Conservation (phyloP, 2,888 invertebrate genomes). For the Stenodema calcarata region DNA sequence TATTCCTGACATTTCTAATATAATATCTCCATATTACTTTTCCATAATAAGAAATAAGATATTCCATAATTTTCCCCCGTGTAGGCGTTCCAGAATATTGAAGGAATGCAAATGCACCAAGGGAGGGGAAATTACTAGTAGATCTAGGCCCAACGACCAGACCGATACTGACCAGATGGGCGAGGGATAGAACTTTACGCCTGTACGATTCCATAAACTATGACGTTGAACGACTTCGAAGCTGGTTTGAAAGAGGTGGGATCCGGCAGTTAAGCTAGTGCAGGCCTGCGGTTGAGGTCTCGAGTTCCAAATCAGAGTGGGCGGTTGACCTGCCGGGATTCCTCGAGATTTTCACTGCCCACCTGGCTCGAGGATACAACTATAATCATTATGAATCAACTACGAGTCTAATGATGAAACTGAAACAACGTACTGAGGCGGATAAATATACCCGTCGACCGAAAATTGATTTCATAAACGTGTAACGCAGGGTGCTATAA, state of each 20-base stretch:
- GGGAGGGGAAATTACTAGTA: too few species aligned
- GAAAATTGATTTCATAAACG: too few species aligned
- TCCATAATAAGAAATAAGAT: too few species aligned
- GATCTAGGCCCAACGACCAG: neutral
- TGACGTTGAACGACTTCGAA: neutral
- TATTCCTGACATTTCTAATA: too few species aligned
- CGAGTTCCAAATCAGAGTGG: neutral
- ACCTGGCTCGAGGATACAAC: neutral
- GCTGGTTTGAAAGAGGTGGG: neutral
- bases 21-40: too few species aligned
- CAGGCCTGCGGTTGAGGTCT: neutral
- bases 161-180: neutral
- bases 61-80: too few species aligned
- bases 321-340: neutral
- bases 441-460: too few species aligned
- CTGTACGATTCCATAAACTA: neutral
- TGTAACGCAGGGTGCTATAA: too few species aligned
- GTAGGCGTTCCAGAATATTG: too few species aligned
- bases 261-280: neutral
- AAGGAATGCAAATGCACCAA: too few species aligned
- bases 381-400: neutral
- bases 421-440: too few species aligned
- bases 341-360: neutral
- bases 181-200: neutral
- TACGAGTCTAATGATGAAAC: too few species aligned